These are phyloP conservation scores for Thamnaconus septentrionalis DNA, from an alignment of 2,113 vertebrate species.

Conservation along the genomic window DNA sequence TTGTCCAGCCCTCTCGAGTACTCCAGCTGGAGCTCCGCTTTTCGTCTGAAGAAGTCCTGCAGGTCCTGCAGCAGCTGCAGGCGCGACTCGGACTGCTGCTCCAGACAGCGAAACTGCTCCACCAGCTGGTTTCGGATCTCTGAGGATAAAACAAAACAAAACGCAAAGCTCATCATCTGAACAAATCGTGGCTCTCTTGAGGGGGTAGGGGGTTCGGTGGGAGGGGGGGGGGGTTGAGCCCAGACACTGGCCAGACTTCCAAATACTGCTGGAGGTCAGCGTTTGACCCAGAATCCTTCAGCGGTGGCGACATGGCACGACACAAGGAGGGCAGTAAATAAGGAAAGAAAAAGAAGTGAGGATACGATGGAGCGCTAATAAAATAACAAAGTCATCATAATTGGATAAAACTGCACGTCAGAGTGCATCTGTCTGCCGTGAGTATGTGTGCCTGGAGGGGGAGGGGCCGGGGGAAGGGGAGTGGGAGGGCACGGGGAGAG, in stretches of 20 bases:
- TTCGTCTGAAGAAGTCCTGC: slow-evolving; percentile 95
- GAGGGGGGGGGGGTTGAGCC: slow-evolving; percentile 11
- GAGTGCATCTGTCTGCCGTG: slow-evolving; percentile 42
- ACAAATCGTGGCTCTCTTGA: slow-evolving; percentile 13
- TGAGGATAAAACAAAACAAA: slow-evolving; percentile 56
- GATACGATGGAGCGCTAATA: slow-evolving; percentile 14
- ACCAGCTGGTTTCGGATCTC: slow-evolving; percentile 93
- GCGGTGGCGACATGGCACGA: background rate
- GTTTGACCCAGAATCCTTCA: background rate
- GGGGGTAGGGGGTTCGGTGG: slow-evolving; percentile 24
- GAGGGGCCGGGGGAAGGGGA: slow-evolving; percentile 1
- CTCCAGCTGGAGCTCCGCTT: slow-evolving; percentile 93
- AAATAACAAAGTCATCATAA: slow-evolving; percentile 51
- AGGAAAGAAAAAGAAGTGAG: background rate
- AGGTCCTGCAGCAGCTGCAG: slow-evolving; percentile 94
- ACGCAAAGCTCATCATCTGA: slow-evolving; percentile 24
- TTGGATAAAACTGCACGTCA: slow-evolving; percentile 48
- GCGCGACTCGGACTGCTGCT: slow-evolving; percentile 92
- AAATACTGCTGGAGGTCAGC: slow-evolving; percentile 29
- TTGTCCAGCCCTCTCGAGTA: slow-evolving; percentile 93
- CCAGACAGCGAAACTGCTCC: slow-evolving; percentile 94
- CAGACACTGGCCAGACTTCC: slow-evolving; percentile 13
- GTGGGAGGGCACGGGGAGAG: slow-evolving; percentile 7
- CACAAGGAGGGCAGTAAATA: background rate
- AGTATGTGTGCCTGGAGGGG: slow-evolving; percentile 6